These are phyloP conservation scores for Aspidoscelis tigris DNA, from an alignment of 2,113 vertebrate species.

Conservation along the genomic window DNA sequence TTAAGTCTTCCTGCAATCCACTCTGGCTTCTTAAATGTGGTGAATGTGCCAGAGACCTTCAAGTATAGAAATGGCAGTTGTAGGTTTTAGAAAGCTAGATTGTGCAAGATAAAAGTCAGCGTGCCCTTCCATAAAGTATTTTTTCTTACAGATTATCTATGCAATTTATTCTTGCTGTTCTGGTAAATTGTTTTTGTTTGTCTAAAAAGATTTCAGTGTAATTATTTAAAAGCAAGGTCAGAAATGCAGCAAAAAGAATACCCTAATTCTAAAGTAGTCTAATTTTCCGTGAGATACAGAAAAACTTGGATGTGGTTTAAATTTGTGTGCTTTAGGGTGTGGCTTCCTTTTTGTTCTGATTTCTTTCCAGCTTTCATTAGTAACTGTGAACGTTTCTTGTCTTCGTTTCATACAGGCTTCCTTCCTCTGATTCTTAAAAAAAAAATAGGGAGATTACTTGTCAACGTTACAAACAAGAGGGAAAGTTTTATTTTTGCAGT, in stretches of 20 bases:
- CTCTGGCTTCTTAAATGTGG: neutral
- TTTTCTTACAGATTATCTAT: no score
- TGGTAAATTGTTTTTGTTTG: neutral
- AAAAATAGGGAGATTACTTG: neutral
- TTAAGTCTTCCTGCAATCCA: neutral
- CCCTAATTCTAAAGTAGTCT: neutral
- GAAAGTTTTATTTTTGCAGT: constrained; percentile 20
- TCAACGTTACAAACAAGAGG: neutral
- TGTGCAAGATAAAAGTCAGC: neutral
- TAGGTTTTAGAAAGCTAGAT: neutral
- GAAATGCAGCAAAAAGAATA: neutral
- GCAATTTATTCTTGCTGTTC: neutral
- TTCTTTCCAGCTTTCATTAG: constrained; percentile 27
- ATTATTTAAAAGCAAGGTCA: neutral
- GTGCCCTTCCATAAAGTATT: neutral
- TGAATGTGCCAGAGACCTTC: neutral
- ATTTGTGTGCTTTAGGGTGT: constrained; percentile 30
- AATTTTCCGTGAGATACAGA: neutral
- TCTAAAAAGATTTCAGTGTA: neutral
- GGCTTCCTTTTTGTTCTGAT: constrained; percentile 28
- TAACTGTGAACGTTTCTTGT: constrained; percentile 5
- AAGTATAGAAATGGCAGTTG: no score
- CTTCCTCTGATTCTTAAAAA: constrained; percentile 1
- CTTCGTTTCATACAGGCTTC: constrained; percentile 9
- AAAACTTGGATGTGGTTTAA: constrained; percentile 5